Evolutionary conservation across 2,113 vertebrate genomes (phyloP), one percentile per base, ranked within the genome.

Genomic region (Pithys albifrons): DNA sequence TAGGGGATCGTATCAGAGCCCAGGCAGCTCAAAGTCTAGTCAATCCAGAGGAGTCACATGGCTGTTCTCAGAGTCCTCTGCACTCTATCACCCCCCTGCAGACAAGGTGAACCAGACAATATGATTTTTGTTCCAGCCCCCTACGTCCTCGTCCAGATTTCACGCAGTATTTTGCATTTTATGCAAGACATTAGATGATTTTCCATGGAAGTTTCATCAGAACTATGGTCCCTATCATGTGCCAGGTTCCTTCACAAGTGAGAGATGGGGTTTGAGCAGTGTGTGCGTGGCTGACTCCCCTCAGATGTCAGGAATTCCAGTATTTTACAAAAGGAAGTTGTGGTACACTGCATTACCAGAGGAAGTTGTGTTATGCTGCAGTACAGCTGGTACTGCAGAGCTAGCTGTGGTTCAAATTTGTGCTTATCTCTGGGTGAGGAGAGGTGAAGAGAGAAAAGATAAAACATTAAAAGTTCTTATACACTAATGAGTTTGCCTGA

Each of bases 1-100:
- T 97, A 96, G 95, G 88, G 54, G 48, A 85, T 87, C 3, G 87
- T 89, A 94, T 96, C 92, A 96, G 88, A 89, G 55, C 46, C 19
- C 74, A 69, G 90, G 91, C 80, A 93, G 73, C 73, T 55, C 43
- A 10, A 51, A 95, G 62, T 49, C 88, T 54, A 43, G 83, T 91
- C 61, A 75, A 39, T 43, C 49, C 67, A 10, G 88, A 91, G 54
- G 54, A 58, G 62, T 96, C 96, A 96, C 86, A 95, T 82, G 83
- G 91, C 77, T 91, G 69, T 55, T 92, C 35, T 88, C 55, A 33
- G 64, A 72, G 85, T 64, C 39, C 85, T 88, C 37, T 62, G 58
- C 64, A 52, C 27, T 25, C 33, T 77, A 41, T 86, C 48, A 77
- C 17, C 22, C 58, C 83, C 61, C 58, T 24, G 18, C 48, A 89